Evolutionary conservation across 2,888 invertebrate genomes (phyloP).

Genomic region (Uloborus plumipes): DNA sequence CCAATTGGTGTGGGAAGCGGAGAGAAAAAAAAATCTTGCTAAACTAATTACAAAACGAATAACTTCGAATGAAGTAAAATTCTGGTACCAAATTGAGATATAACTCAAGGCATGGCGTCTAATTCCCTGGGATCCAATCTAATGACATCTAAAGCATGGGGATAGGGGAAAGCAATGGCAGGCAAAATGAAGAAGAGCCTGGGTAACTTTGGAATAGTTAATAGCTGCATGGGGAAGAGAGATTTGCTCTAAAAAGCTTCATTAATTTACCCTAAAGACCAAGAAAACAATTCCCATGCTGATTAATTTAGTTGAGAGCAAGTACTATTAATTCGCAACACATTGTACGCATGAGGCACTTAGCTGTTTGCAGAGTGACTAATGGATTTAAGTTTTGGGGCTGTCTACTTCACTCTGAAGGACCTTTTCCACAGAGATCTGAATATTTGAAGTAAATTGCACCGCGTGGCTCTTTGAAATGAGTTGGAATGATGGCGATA

Average conservation of each 20-base stretch:
- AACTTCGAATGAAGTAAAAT: constrained; percentile 55
- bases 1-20: constrained; percentile 4
- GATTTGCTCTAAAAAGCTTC: constrained; percentile 55
- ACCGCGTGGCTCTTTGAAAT: too few species aligned
- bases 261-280: constrained; percentile 58
- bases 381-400: constrained; percentile 31
- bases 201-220: constrained; percentile 30
- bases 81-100: constrained; percentile 57
- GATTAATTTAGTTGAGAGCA: constrained; percentile 53
- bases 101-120: constrained; percentile 46
- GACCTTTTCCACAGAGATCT: too few species aligned
- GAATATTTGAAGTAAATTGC: too few species aligned
- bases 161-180: constrained; percentile 1
- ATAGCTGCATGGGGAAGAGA: constrained; percentile 30
- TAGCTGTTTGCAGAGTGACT: constrained; percentile 28
- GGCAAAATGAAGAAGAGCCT: constrained; percentile 23
- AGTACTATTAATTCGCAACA: constrained; percentile 57
- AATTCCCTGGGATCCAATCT: constrained; percentile 33
- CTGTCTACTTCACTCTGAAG: constrained; percentile 5
- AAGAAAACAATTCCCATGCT: constrained; percentile 56
- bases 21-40: constrained; percentile 24
- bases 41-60: constrained; percentile 56
- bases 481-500: too few species aligned
- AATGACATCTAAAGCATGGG: constrained; percentile 21
- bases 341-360: constrained; percentile 45